Evolutionary conservation across 2,113 vertebrate species (phyloP).

Genomic region (Gavialis gangeticus): DNA sequence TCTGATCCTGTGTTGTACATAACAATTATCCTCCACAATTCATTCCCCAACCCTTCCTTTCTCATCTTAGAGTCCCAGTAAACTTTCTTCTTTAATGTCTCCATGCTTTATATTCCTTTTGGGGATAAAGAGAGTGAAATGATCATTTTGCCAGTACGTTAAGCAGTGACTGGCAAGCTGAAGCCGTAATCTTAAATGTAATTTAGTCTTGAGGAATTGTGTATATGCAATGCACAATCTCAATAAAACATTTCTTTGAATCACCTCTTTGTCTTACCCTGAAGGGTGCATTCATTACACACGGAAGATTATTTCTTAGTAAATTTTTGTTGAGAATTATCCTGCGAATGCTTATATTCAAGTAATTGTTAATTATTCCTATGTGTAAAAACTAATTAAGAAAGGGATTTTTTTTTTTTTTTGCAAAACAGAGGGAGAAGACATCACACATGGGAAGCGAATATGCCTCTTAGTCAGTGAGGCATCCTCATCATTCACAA

Average conservation of each 20-base stretch:
- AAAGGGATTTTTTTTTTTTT: background rate
- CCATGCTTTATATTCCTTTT: slow-evolving; percentile 50
- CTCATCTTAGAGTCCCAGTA: slow-evolving; percentile 20
- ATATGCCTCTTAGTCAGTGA: background rate
- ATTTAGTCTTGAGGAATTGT: slow-evolving; percentile 55
- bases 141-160: slow-evolving; percentile 60
- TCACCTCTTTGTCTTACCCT: slow-evolving; percentile 70
- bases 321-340: slow-evolving; percentile 21
- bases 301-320: slow-evolving; percentile 41
- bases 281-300: slow-evolving; percentile 40
- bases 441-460: background rate
- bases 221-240: slow-evolving; percentile 31
- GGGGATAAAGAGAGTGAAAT: slow-evolving; percentile 60
- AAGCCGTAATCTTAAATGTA: slow-evolving; percentile 33
- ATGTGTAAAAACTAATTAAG: background rate
- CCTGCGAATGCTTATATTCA: slow-evolving; percentile 18
- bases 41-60: slow-evolving; percentile 28
- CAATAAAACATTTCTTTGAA: slow-evolving; percentile 60
- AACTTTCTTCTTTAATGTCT: slow-evolving; percentile 54
- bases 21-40: slow-evolving; percentile 52
- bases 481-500: background rate
- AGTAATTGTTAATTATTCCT: slow-evolving; percentile 46
- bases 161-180: slow-evolving; percentile 33
- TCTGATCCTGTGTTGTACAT: slow-evolving; percentile 38
- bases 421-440: background rate